These are phyloP conservation scores for Clarias laeviceps DNA, from an alignment of 2,797 vertebrate genomes.

Conservation along the genomic window DNA sequence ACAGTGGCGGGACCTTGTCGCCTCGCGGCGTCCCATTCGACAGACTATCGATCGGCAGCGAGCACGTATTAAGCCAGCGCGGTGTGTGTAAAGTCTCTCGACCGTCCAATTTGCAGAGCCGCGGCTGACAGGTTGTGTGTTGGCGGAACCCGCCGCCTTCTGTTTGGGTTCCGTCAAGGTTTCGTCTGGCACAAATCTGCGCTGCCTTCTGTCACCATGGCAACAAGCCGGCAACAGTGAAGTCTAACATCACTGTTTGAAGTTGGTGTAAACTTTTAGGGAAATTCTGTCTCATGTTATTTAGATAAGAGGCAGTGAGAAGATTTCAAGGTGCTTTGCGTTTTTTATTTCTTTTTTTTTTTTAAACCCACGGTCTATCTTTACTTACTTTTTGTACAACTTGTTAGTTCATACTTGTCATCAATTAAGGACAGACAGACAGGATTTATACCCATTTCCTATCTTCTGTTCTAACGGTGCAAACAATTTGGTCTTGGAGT, in stretches of 20 bases:
- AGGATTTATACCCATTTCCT: background rate
- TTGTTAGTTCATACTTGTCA: slow-evolving; percentile 11
- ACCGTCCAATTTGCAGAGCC: slow-evolving; percentile 56
- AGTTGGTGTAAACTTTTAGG: slow-evolving; percentile 41
- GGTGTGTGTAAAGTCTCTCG: slow-evolving; percentile 41
- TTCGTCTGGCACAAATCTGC: slow-evolving; percentile 67
- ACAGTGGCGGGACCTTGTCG: slow-evolving; percentile 66
- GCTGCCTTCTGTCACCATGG: slow-evolving; percentile 77
- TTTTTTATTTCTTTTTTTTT: slow-evolving; percentile 33
- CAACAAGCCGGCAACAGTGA: slow-evolving; percentile 61
- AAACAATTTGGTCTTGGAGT: background rate
- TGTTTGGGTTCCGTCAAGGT: slow-evolving; percentile 68
- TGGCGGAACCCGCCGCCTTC: slow-evolving; percentile 65
- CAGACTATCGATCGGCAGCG: slow-evolving; percentile 66
- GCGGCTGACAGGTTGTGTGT: slow-evolving; percentile 63
- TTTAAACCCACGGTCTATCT: background rate
- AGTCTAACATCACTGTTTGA: slow-evolving; percentile 42
- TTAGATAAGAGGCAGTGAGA: background rate
- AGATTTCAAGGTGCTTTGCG: slow-evolving; percentile 66
- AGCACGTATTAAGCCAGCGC: slow-evolving; percentile 14
- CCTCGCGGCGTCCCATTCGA: slow-evolving; percentile 63
- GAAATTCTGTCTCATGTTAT: background rate
- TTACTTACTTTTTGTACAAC: background rate
- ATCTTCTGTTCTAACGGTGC: background rate
- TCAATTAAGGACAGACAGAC: background rate